Evolutionary conservation across 2,113 vertebrate species (phyloP), one percentile per base, ranked within the genome.

Genomic region (Chlorodrepanis virens): DNA sequence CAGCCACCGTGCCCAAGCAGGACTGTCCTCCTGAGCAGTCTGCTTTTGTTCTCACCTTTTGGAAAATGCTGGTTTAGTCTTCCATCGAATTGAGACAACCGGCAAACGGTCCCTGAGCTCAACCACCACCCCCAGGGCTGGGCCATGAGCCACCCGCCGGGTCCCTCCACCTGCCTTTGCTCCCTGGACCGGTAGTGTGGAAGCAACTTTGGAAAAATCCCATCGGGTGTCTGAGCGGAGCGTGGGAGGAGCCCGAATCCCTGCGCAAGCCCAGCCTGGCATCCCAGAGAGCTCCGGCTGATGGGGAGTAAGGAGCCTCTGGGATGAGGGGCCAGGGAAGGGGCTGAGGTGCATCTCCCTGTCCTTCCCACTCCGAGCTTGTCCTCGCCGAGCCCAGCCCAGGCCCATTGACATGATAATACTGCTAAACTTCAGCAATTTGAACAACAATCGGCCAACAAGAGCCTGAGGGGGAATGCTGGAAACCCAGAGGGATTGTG

Each of bases 321-420:
- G 59, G 68, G 44, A 28, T 9, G 2, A 57, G 70, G 74, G 69
- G 67, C 83, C 40, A 10, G 24, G 68, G 59, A 50, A 24, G 75
- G 59, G 83, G 44, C 59, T n/a, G 2, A 5, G 70, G n/a, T 29
- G n/a, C 33, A 54, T 35, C 47, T 61, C 47, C 52, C 35, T 35
- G 18, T 42, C 47, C 4, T 56, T 28, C 39, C 12, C 8, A 2
- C 27, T 12, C 3, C 0, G 7, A 20, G 23, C 44, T 37, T 11
- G 22, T 52, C 27, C 16, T 3, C 45, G 53, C 65, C 37, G 78
- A 20, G 76, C 49, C 39, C 69, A 11, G 67, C 52, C 61, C 10
- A 4, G 39, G 24, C 29, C 77, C 68, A 95, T 96, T 96, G 91
- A 87, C 90, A 95, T 96, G 94, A 27, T 69, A 96, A 96, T 90